phyloP scores from a whole-genome alignment of 2,797 vertebrate genomes.

The Picus viridis region DNA sequence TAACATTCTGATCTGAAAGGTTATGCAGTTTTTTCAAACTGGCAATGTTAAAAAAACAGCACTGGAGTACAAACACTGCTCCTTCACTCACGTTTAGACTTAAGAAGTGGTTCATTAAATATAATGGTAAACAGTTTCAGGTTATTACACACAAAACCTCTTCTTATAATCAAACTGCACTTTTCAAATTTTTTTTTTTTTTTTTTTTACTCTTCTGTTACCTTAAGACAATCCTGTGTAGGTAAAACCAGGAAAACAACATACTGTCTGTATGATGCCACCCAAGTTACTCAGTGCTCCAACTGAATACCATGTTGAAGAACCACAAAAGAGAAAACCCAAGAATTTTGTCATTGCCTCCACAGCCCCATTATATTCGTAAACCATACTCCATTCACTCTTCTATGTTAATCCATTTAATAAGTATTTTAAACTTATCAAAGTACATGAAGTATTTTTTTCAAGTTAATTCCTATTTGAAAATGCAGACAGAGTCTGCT shows the following conservation, averaged over 20 bases:
- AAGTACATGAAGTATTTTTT: neutral
- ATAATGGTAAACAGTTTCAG: neutral
- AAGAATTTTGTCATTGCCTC: neutral
- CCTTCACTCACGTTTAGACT: neutral
- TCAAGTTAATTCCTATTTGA: neutral
- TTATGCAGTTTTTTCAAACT: neutral
- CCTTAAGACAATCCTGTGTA: neutral
- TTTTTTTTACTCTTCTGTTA: neutral
- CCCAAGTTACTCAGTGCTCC: neutral
- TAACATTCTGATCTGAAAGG: neutral
- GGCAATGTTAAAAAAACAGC: neutral
- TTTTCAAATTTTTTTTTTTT: neutral
- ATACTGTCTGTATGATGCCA: neutral
- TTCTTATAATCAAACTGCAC: neutral
- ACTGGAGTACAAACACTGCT: neutral
- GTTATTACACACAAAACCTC: neutral
- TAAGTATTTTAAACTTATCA: neutral
- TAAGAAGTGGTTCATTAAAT: neutral
- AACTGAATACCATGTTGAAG: neutral
- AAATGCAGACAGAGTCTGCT: neutral
- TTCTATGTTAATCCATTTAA: neutral
- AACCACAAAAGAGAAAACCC: neutral
- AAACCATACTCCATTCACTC: neutral
- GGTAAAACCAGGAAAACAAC: neutral
- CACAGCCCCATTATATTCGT: neutral